A percentile compares a stretch with the other conserved stretches of the same genome.
Conservation (phyloP, 2,888 invertebrate genomes). For the Apotomis capreana region DNA sequence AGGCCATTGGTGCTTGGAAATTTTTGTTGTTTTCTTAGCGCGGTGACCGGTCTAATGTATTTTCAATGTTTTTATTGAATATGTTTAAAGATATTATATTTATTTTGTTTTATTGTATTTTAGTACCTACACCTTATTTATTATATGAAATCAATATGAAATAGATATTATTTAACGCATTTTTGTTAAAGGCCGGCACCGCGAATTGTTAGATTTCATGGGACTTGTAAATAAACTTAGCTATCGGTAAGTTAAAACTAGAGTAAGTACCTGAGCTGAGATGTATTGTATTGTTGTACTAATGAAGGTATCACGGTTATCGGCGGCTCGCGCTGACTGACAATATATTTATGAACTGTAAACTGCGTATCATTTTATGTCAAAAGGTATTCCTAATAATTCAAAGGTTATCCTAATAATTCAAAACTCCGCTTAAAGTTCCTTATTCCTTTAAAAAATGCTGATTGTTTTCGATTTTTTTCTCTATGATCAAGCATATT, state of each 20-base stretch:
- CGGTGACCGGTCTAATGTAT: constrained; percentile 6
- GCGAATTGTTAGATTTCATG: constrained; percentile 20
- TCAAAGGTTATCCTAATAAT: no score
- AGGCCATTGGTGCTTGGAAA: constrained; percentile 33
- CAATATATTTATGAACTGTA: constrained; percentile 40
- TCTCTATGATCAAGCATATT: no score
- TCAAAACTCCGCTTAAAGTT: no score
- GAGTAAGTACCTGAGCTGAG: constrained; percentile 65
- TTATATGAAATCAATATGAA: constrained; percentile 3
- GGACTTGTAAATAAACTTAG: constrained; percentile 38
- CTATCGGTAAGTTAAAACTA: constrained; percentile 48
- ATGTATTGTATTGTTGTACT: constrained; percentile 43
- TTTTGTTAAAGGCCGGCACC: constrained; percentile 20
- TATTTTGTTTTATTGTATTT: constrained; percentile 16
- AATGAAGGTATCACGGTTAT: constrained; percentile 25
- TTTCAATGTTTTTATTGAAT: neutral
- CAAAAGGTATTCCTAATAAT: no score
- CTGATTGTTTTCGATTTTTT: no score
- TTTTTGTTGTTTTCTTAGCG: constrained; percentile 13
- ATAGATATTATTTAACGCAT: constrained; percentile 15
- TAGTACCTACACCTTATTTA: constrained; percentile 3
- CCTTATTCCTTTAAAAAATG: no score
- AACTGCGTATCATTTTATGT: constrained; percentile 16
- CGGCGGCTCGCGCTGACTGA: constrained; percentile 34
- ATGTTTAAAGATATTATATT: neutral